Conservation (phyloP, 2,113 vertebrate genomes). For the Bostrychus sinensis region DNA sequence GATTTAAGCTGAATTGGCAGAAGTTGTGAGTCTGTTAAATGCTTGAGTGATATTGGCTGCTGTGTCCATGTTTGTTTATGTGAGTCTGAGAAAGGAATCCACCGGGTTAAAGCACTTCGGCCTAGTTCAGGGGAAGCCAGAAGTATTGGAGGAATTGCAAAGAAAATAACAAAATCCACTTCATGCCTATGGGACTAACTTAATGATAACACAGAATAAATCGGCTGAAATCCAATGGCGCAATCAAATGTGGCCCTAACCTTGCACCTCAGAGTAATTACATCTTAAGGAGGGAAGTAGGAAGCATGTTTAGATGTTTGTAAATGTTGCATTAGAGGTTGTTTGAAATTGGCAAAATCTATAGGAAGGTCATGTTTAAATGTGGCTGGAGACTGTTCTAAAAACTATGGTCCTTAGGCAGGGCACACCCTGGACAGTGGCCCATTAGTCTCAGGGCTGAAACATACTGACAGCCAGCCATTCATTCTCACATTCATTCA, state of each 20-base stretch:
- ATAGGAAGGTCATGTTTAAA: too few relatives aligned
- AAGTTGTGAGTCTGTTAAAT: slow-evolving; percentile 5
- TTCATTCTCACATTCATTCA: too few relatives aligned
- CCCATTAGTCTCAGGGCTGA: too few relatives aligned
- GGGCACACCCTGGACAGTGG: too few relatives aligned
- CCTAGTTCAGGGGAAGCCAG: slow-evolving; percentile 68
- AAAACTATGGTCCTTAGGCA: too few relatives aligned
- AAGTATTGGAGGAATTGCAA: slow-evolving; percentile 65
- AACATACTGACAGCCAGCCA: too few relatives aligned
- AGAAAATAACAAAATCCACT: slow-evolving; percentile 70
- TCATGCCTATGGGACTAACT: slow-evolving; percentile 56
- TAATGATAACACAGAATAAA: slow-evolving; percentile 75
- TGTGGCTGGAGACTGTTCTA: too few relatives aligned
- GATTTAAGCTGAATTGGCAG: background rate
- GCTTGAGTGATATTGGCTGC: slow-evolving; percentile 3
- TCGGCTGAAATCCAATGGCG: slow-evolving; percentile 69
- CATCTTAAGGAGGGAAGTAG: slow-evolving; percentile 35
- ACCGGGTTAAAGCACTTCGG: slow-evolving; percentile 58
- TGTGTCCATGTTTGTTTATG: slow-evolving; percentile 63
- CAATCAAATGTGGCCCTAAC: slow-evolving; percentile 71
- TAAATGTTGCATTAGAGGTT: slow-evolving; percentile 2
- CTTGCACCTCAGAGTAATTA: slow-evolving; percentile 60
- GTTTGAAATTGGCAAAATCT: background rate
- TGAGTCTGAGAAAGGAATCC: slow-evolving; percentile 69
- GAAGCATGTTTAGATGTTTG: slow-evolving; percentile 30